These are phyloP conservation scores for Onychostruthus taczanowskii DNA, from an alignment of 2,113 vertebrate genomes.

Conservation along the genomic window DNA sequence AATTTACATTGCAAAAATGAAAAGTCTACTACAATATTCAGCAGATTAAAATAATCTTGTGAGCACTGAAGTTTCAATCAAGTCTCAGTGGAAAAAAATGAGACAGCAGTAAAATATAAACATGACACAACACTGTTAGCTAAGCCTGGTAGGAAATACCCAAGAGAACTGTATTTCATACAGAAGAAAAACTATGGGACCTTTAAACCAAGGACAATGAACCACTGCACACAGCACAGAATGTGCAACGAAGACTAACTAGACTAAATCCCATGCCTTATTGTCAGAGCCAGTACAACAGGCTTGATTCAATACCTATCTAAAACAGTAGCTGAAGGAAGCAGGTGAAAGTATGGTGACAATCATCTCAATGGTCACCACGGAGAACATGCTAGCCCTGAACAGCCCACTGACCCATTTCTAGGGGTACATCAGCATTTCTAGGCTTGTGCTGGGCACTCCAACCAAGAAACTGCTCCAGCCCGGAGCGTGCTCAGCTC, in stretches of 20 bases:
- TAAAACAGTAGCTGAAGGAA: not conserved
- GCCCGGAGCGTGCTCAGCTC: fast-evolving
- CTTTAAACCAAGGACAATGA: not conserved
- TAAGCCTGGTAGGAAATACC: not conserved
- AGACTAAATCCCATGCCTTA: not conserved
- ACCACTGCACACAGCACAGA: not conserved
- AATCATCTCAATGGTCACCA: not conserved
- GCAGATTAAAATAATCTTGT: not conserved
- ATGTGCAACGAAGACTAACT: not conserved
- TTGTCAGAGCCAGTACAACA: fast-evolving
- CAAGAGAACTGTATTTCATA: not conserved
- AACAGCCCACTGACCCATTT: too few species aligned
- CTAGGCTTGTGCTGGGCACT: not conserved
- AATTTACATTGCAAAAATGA: not conserved
- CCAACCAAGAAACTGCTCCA: fast-evolving
- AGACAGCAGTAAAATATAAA: not conserved
- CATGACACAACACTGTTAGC: not conserved
- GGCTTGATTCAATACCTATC: not conserved
- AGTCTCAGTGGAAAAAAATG: not conserved
- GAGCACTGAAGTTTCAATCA: not conserved
- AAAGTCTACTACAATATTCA: not conserved
- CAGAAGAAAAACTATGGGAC: not conserved
- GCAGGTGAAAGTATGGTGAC: not conserved
- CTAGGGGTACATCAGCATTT: not conserved
- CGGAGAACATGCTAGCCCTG: not conserved